Conservation (phyloP, 1,140 invertebrate species). For the Helicoverpa armigera region DNA sequence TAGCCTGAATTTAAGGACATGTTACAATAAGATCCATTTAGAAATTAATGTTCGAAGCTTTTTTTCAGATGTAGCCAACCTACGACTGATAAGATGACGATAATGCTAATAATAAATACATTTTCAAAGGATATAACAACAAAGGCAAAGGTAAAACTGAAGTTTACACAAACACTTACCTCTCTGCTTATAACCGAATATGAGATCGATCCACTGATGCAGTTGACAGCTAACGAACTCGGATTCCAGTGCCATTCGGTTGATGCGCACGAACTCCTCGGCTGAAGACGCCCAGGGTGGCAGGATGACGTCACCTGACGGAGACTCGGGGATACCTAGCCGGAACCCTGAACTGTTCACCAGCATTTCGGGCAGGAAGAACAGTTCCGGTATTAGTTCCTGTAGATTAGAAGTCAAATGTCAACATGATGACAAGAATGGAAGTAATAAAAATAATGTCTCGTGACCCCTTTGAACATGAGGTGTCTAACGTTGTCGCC, state of each 20-base stretch:
- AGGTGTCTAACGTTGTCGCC: too few relatives aligned
- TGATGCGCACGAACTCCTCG: slow-evolving; percentile 99
- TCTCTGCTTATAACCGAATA: slow-evolving; percentile 99
- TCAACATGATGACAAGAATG: not conserved
- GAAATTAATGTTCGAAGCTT: too few relatives aligned
- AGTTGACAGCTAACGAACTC: slow-evolving; percentile 99
- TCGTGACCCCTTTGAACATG: too few relatives aligned
- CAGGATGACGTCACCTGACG: slow-evolving; percentile 95
- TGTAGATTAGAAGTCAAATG: slow-evolving; percentile 72
- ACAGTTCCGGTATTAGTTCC: slow-evolving; percentile 99
- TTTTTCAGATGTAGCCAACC: too few relatives aligned
- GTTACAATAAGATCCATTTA: too few relatives aligned
- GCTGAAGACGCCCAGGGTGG: slow-evolving; percentile 98
- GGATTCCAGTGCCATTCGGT: slow-evolving; percentile 99
- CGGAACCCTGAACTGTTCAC: slow-evolving; percentile 95
- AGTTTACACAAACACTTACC: slow-evolving; percentile 86
- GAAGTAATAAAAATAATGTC: too few relatives aligned
- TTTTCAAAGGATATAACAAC: too few relatives aligned
- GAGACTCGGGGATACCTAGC: slow-evolving; percentile 94
- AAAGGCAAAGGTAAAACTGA: too few relatives aligned
- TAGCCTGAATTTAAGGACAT: too few relatives aligned
- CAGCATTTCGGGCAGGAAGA: slow-evolving; percentile 99
- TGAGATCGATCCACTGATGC: slow-evolving; percentile 99
- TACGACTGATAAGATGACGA: too few relatives aligned
- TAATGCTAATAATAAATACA: too few relatives aligned